These are phyloP conservation scores for Tetranychus piercei DNA, from an alignment of 2,888 invertebrate species.

Conservation along the genomic window DNA sequence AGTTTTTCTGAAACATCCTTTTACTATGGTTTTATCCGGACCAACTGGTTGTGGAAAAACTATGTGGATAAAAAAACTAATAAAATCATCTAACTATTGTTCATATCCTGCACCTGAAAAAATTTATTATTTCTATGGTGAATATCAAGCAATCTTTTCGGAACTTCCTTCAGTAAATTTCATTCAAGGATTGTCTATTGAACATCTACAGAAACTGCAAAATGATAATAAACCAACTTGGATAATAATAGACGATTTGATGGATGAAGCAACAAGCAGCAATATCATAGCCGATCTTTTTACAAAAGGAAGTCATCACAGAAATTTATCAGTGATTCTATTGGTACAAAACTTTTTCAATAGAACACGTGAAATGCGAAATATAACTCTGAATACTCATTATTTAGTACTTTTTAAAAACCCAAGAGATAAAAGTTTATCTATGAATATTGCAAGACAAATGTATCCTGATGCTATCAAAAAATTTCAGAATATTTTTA, in stretches of 20 bases:
- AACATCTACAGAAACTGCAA: not conserved
- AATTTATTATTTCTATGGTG: not conserved
- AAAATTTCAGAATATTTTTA: not conserved
- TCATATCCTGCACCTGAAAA: not conserved
- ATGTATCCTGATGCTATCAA: not conserved
- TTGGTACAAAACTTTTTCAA: not conserved
- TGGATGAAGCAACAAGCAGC: not conserved
- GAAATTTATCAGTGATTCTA: conserved; percentile 2
- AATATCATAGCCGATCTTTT: not conserved
- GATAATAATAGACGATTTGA: not conserved
- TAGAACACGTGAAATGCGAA: not conserved
- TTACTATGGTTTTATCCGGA: not conserved
- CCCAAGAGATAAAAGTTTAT: conserved; percentile 1
- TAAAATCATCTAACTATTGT: not conserved
- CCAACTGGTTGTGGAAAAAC: not conserved
- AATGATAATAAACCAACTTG: not conserved
- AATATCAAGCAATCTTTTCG: not conserved
- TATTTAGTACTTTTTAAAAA: not conserved
- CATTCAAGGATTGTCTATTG: not conserved
- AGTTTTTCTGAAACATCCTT: not conserved
- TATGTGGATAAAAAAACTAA: not conserved
- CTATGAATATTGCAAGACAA: not conserved
- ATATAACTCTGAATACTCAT: not conserved
- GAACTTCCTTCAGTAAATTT: not conserved
- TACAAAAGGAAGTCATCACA: conserved; percentile 5